phyloP scores from a whole-genome alignment of 2,888 invertebrate species.

The Oscheius sp. region DNA sequence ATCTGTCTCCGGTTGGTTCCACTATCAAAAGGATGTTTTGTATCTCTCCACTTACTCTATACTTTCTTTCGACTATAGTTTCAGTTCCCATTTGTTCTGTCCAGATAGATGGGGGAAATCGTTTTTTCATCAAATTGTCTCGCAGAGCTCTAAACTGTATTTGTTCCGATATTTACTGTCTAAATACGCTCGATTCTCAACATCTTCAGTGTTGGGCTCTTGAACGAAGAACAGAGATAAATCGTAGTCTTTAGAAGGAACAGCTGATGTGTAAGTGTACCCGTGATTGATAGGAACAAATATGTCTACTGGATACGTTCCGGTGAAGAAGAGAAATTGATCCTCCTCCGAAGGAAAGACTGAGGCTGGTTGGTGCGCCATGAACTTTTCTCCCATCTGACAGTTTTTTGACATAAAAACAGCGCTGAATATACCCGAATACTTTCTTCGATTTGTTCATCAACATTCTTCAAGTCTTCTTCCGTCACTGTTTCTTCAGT shows the following conservation, averaged over 20 bases:
- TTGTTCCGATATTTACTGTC: not conserved
- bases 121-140: conserved; percentile 4
- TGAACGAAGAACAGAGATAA: not conserved
- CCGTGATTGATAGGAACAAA: not conserved
- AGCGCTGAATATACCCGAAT: conserved; percentile 46
- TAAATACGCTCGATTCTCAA: conserved; percentile 9
- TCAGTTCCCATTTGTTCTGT: not conserved
- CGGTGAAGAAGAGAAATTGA: conserved; percentile 22
- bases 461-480: conserved; percentile 50
- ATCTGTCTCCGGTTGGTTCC: conserved; percentile 1
- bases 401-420: not conserved
- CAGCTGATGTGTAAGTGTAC: not conserved
- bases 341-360: conserved; percentile 3
- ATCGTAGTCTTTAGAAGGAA: conserved; percentile 3
- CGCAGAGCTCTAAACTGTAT: not conserved
- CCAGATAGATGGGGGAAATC: conserved; percentile 9
- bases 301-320: not conserved
- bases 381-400: conserved; percentile 18
- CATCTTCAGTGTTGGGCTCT: conserved; percentile 1
- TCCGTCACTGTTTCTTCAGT: conserved; percentile 42
- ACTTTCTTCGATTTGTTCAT: conserved; percentile 52
- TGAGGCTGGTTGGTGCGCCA: conserved; percentile 19
- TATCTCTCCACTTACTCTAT: not conserved
- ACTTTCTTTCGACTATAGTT: conserved; percentile 4
- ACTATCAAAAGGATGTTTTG: not conserved